A percentile compares a stretch with the other conserved stretches of the same genome.
Conservation (phyloP, 2,888 invertebrate genomes). For the Mellilla xanthometata region DNA sequence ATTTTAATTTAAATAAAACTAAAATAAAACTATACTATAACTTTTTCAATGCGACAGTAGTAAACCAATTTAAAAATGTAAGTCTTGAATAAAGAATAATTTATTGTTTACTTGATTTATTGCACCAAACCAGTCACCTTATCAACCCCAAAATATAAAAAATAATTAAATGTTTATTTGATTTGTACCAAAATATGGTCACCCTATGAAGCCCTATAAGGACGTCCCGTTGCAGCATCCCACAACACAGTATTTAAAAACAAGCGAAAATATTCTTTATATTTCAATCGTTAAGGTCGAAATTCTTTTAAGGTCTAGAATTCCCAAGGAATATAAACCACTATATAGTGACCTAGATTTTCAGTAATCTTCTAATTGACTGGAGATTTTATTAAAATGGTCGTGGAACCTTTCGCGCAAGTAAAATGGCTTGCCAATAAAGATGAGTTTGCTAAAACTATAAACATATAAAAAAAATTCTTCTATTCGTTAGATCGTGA, state of each 20-base stretch:
- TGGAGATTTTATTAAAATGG: slow-evolving; percentile 6
- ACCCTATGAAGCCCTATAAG: slow-evolving; percentile 56
- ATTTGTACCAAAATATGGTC: slow-evolving; percentile 21
- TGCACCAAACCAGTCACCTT: too few relatives aligned
- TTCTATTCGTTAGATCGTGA: too few relatives aligned
- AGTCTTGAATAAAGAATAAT: too few relatives aligned
- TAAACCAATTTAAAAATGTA: too few relatives aligned
- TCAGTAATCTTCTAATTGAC: not conserved
- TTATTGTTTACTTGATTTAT: too few relatives aligned
- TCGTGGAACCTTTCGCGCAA: not conserved
- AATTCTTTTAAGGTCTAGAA: not conserved
- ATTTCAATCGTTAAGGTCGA: slow-evolving; percentile 18
- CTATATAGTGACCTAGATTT: slow-evolving; percentile 5
- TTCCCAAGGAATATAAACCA: slow-evolving; percentile 5
- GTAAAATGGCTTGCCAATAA: slow-evolving; percentile 12
- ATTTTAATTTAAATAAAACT: too few relatives aligned
- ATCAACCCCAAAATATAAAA: too few relatives aligned
- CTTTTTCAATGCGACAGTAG: too few relatives aligned
- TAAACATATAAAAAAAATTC: not conserved
- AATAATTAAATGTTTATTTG: too few relatives aligned
- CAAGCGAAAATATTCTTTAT: not conserved
- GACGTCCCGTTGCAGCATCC: slow-evolving; percentile 48
- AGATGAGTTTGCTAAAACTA: not conserved
- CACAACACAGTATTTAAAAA: not conserved
- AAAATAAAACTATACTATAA: too few relatives aligned